A percentile compares a stretch with the other conserved stretches of the same genome.
Evolutionary conservation across 2,797 vertebrate species (phyloP).

Genomic region (Ammospiza maritima): DNA sequence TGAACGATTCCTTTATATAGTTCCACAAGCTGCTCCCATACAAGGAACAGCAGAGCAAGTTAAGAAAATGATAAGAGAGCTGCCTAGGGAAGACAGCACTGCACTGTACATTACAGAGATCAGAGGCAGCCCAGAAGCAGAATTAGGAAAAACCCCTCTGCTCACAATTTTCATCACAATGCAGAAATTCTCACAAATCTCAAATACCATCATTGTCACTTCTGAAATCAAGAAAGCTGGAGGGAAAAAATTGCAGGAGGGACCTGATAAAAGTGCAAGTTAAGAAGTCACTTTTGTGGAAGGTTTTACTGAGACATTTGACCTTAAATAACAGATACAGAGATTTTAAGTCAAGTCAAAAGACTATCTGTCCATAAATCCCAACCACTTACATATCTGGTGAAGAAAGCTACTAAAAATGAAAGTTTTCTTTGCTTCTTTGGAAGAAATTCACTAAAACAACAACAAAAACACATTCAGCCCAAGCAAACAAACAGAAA

Average conservation of each 20-base stretch:
- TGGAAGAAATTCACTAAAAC: conserved; percentile 75
- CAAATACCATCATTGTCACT: conserved; percentile 66
- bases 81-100: conserved; percentile 67
- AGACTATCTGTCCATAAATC: conserved; percentile 54
- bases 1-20: neutral
- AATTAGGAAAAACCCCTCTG: conserved; percentile 56
- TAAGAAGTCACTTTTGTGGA: conserved; percentile 10
- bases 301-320: conserved; percentile 58
- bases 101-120: conserved; percentile 70
- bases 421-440: conserved; percentile 66
- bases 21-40: neutral
- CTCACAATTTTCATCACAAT: conserved; percentile 68
- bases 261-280: conserved; percentile 47
- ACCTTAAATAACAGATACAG: conserved; percentile 7
- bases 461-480: conserved; percentile 74
- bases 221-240: conserved; percentile 72
- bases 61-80: conserved; percentile 71
- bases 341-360: conserved; percentile 67
- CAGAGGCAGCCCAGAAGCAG: conserved; percentile 76
- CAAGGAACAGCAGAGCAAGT: conserved; percentile 28
- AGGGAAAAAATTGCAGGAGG: conserved; percentile 58
- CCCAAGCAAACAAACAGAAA: conserved; percentile 72
- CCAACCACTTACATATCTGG: conserved; percentile 57
- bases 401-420: conserved; percentile 70
- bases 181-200: conserved; percentile 75